Conservation (phyloP, 2,888 invertebrate species). For the Habroteleia sp. region DNA sequence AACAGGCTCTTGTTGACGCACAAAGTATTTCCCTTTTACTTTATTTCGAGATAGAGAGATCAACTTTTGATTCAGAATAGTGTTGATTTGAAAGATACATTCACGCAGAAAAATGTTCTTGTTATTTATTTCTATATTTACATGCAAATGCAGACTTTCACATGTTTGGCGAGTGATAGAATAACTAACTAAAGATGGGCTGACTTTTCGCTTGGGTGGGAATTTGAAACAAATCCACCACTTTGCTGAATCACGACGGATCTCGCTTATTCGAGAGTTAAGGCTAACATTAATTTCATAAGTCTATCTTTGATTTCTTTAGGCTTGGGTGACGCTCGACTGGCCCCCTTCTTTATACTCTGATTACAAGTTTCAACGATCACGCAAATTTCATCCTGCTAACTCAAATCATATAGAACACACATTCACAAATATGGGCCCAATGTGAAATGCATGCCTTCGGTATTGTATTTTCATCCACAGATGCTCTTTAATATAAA, state of each 20-base stretch:
- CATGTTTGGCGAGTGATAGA: conserved; percentile 12
- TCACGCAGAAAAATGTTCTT: conserved; percentile 64
- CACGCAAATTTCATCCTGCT: neutral
- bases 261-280: conserved; percentile 74
- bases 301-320: conserved; percentile 80
- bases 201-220: conserved; percentile 21
- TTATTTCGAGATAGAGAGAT: conserved; percentile 68
- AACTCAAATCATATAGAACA: too few relatives aligned
- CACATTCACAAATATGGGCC: neutral
- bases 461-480: too few relatives aligned
- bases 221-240: conserved; percentile 65
- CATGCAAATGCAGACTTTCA: conserved; percentile 48
- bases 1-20: conserved; percentile 78
- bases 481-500: too few relatives aligned
- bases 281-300: conserved; percentile 74
- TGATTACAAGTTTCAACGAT: conserved; percentile 66
- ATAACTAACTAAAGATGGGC: neutral
- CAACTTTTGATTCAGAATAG: conserved; percentile 76
- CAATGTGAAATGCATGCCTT: too few relatives aligned
- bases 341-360: conserved; percentile 75
- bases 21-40: conserved; percentile 67
- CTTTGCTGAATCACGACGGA: conserved; percentile 78
- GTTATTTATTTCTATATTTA: conserved; percentile 59
- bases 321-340: conserved; percentile 78
- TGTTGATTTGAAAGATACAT: conserved; percentile 60